Evolutionary conservation across 2,888 invertebrate species (phyloP).

Genomic region (Acronicta psi): DNA sequence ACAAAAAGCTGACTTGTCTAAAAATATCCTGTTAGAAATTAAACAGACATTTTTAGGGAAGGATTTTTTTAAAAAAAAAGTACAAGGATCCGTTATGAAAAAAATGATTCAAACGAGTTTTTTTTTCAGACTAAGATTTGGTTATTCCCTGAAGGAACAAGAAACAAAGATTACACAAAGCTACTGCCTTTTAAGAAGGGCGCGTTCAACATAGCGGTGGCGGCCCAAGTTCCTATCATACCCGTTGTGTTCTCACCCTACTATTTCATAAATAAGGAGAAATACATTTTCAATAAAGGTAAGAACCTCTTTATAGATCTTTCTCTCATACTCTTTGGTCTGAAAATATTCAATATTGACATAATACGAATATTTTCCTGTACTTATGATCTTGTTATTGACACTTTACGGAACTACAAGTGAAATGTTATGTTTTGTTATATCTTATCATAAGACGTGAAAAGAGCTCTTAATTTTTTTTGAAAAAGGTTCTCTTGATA

Average conservation of each 20-base stretch:
- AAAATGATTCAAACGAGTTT: constrained; percentile 28
- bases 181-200: constrained; percentile 93
- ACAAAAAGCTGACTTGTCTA: constrained; percentile 81
- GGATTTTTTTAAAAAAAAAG: constrained; percentile 58
- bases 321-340: constrained; percentile 23
- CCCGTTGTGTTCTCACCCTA: constrained; percentile 92
- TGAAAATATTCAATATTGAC: constrained; percentile 33
- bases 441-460: not conserved
- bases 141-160: constrained; percentile 93
- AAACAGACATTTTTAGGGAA: constrained; percentile 72
- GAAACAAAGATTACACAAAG: constrained; percentile 83
- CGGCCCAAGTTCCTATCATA: constrained; percentile 90
- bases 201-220: constrained; percentile 92
- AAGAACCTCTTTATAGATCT: constrained; percentile 45
- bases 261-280: constrained; percentile 84
- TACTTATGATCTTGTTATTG: constrained; percentile 18
- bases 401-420: constrained; percentile 7
- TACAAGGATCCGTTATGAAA: constrained; percentile 23
- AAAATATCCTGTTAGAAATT: constrained; percentile 71
- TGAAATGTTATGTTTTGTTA: not conserved
- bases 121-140: constrained; percentile 90
- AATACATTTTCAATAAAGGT: constrained; percentile 74
- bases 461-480: not conserved
- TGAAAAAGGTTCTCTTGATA: not conserved
- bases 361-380: constrained; percentile 24